A percentile compares a stretch with the other conserved stretches of the same genome.
Evolutionary conservation across 2,888 invertebrate genomes (phyloP).

Genomic region (Matsumyia berberina): DNA sequence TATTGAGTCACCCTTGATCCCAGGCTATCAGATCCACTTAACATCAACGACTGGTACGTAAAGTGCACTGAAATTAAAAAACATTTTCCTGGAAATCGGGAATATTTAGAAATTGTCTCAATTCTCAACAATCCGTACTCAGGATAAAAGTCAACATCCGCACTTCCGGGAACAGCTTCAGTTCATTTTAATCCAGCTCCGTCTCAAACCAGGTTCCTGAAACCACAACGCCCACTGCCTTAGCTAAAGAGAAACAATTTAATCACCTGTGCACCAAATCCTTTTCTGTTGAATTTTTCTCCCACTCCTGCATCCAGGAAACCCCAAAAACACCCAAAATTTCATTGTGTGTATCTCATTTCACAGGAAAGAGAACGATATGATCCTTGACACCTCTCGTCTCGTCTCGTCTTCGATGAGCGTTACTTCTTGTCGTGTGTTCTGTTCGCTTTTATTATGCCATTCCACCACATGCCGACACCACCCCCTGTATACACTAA

Average conservation of each 20-base stretch:
- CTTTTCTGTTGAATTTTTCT: conserved; percentile 9
- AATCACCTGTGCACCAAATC: conserved; percentile 25
- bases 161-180: too few species aligned
- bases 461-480: background rate
- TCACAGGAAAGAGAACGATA: background rate
- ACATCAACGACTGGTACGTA: too few species aligned
- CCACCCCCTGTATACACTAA: background rate
- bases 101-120: too few species aligned
- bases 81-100: too few species aligned
- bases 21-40: too few species aligned
- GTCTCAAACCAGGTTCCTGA: background rate
- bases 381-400: conserved; percentile 32
- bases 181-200: too few species aligned
- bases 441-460: background rate
- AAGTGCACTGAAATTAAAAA: too few species aligned
- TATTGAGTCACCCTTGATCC: too few species aligned
- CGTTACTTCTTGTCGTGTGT: background rate
- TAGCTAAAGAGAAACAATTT: conserved; percentile 19
- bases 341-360: conserved; percentile 10
- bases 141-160: too few species aligned
- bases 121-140: too few species aligned
- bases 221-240: background rate
- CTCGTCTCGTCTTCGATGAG: background rate
- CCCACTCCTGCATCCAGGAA: background rate
- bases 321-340: background rate